A percentile compares a stretch with the other conserved stretches of the same genome.
phyloP scores from a whole-genome alignment of 2,797 vertebrate species.

The Okamejei kenojei region DNA sequence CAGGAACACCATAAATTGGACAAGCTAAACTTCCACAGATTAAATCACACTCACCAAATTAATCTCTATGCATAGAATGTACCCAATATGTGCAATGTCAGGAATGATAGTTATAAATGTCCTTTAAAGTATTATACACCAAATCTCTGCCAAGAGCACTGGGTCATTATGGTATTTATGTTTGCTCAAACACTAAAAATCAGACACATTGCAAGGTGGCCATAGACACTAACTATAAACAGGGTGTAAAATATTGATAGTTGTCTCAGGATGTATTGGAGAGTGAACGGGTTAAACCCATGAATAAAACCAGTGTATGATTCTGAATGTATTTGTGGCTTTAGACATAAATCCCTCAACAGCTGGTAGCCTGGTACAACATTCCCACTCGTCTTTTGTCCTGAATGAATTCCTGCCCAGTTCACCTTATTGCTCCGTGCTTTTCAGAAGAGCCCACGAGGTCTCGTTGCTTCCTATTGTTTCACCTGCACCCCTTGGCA shows the following conservation, averaged over 20 bases:
- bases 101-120: not conserved
- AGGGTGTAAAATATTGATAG: not conserved
- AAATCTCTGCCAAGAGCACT: not conserved
- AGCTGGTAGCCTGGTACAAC: not conserved
- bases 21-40: not conserved
- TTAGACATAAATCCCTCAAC: not conserved
- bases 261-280: not conserved
- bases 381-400: not conserved
- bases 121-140: no score
- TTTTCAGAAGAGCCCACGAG: not conserved
- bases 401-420: not conserved
- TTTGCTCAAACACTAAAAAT: not conserved
- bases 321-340: not conserved
- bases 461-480: not conserved
- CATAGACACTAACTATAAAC: not conserved
- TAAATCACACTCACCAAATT: no score
- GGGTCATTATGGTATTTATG: not conserved
- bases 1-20: not conserved
- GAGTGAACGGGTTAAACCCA: not conserved
- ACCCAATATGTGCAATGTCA: not conserved
- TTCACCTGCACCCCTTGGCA: not conserved
- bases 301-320: constrained; percentile 1
- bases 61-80: not conserved
- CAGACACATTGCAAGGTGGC: not conserved
- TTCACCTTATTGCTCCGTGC: not conserved